Evolutionary conservation across 2,113 vertebrate genomes (phyloP), one percentile per base, ranked within the genome.

Genomic region (Callaeas wilsoni): DNA sequence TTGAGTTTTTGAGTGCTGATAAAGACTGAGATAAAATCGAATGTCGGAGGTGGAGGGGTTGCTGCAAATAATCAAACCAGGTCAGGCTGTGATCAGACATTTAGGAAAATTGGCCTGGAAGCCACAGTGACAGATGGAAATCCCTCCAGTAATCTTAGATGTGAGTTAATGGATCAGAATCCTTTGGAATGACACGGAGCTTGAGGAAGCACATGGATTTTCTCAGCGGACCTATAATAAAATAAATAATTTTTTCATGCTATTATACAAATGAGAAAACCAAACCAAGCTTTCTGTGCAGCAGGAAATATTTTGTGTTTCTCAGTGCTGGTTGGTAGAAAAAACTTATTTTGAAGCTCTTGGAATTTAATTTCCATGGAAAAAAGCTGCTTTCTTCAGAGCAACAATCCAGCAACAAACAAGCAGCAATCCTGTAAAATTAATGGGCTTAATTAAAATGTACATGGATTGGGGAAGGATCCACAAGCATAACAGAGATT

Each of bases 401-500:
- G 68, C 85, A 92, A 81, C 87, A 90, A 84, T 90, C 71, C 63
- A 42, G 56, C 70, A 84, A 70, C 88, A 90, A 90, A 90, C 85
- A 91, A 94, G 74, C 37, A 62, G 86, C 33, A 74, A 84, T 82
- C 85, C 83, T 96, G 86, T 90, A 87, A 97, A 93, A 93, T 92
- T 94, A 94, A 93, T 93, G 85, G 83, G 60, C 87, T 93, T 96
- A 96, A 95, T 96, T 97, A 94, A 95, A 92, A 84, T 89, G 84
- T 89, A 56, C 81, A 93, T 30, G 62, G 88, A 15, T 69, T 94
- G 73, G 56, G 67, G 86, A 84, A 70, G 82, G 82, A 92, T 89
- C 75, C 81, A n/a, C 75, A 81, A 76, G 52, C 69, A 52, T 59
- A 87, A 15, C 69, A 83, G 82, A 93, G 82, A 91, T 95, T 76